Base-by-base conservation (phyloP, 2,113 vertebrate genomes). In the Saccopteryx bilineata region DNA sequence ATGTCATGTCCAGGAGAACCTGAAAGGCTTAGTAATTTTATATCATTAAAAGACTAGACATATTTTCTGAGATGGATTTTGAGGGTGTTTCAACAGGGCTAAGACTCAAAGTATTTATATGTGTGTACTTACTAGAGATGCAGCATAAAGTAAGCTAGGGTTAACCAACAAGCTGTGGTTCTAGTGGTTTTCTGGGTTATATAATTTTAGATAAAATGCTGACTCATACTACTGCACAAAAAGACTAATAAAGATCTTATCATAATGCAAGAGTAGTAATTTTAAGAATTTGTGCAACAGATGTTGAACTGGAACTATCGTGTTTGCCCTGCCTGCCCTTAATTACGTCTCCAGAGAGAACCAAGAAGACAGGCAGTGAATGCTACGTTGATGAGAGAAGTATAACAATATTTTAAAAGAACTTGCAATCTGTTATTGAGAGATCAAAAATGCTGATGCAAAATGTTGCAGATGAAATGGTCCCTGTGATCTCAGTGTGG, bases 21-120 rank as follows among this genome's bases (percentile, higher is more conserved):
- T n/a, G 17, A 87, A 90, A 87, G 33, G 23, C 69, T 75, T 63
- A 31, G 33, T 74, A 74, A 68, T 54, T 85, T 52, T 79, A 5
- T 79, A 39, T 66, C 33, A 60, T 79, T 84, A 66, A 84, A 84
- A 79, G 33, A 54, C 33, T 68, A 54, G 65, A 48, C 12, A 7
- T 33, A 74, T 11, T 24, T 96, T 88, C 60, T 96, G 48, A 69
- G 61, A 61, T 79, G 17, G 26, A 68, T 85, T 89, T 82, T 79
- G 11, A 92, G 24, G 9, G 28, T 92, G 24, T 76, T 96, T 79
- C 71, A 87, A 10, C 21, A 84, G 0, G 31, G 50, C 72, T 58
- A 19, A 15, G 17, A 69, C 23, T 78, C 28, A 46, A 69, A 69
- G n/a, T 94, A 56, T 54, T 65, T 72, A 66, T 46, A 28, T 48